Base-by-base conservation (phyloP, 92 coral and sea anemone genomes). In the Desmophyllum pertusum region DNA sequence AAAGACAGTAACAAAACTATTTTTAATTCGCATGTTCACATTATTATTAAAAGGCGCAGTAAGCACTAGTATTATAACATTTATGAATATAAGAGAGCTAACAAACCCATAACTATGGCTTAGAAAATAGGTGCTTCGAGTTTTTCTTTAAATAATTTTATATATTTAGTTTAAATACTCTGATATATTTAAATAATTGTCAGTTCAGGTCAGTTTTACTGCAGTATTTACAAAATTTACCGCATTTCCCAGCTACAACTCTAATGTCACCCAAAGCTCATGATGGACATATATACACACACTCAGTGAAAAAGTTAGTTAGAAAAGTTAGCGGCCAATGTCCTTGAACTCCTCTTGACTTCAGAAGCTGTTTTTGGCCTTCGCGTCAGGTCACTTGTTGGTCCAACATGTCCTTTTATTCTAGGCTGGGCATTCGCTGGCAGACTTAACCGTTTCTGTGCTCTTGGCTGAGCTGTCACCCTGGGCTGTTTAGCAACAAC, bases 261-360 rank as follows among this genome's bases (percentile, higher is more conserved):
- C 27, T 6, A 10, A 19, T 67, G 5, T 57, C 30, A 57, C 8
- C 73, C 17, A 17, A 66, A 66, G n/a, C 10, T 35, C 21, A 35
- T 23, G 11, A 13, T 57, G 51, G 1, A 3, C 11, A 45, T 45
- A 13, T n/a, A 57, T 55, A 29, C 33, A 65, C 39, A 65, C 23
- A 31, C 40, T 65, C 21, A 57, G 7, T 38, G 11, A 0, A 10
- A 21, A 27, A 40, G 42, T 41, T 52, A 67, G 51, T 91, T 84
- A 2, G 76, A 73, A 80, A 91, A 91, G 65, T 79, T 88, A n/a
- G 94, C 91, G 4, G 94, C 94, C 91, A 91, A 74, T 5, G 91
- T 81, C 61, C 91, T 69, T 17, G 94, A 70, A 46, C 73, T 52
- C 46, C 84, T 87, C 42, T 77, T 78, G 19, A 76, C 80, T n/a